Conservation (phyloP, 2,113 vertebrate genomes). For the Mystacornis crossleyi region DNA sequence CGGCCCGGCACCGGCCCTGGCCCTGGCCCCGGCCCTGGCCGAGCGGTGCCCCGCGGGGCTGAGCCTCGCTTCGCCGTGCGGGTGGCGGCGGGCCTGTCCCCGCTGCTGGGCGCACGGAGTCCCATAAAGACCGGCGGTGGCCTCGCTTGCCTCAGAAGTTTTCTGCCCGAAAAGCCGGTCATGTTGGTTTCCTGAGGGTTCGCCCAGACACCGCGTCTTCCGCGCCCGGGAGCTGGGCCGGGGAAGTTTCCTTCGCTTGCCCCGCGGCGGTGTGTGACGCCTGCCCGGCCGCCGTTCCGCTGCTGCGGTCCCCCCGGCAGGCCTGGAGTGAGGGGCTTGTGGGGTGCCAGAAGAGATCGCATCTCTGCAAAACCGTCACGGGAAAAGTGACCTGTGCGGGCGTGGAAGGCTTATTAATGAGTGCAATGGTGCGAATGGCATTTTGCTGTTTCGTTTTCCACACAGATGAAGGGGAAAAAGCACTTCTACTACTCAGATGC, state of each 20-base stretch:
- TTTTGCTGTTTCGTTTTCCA: not conserved
- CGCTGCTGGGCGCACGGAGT: not conserved
- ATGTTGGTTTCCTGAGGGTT: not conserved
- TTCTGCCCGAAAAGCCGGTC: not conserved
- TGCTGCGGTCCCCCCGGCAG: not conserved
- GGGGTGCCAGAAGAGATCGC: not conserved
- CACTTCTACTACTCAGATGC: not conserved
- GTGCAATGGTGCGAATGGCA: accelerated
- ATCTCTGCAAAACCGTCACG: not conserved
- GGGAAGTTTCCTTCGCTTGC: not conserved
- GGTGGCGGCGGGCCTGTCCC: not conserved
- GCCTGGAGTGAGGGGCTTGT: not conserved
- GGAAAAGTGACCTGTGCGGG: not conserved
- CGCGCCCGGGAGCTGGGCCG: not conserved
- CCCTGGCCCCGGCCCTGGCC: not conserved
- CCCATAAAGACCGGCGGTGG: not conserved
- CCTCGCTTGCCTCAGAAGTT: not conserved
- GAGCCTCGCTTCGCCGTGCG: not conserved
- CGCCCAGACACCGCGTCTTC: not conserved
- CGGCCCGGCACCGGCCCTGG: not conserved
- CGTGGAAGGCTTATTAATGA: not conserved
- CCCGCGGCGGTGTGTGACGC: not conserved
- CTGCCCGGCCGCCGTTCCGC: not conserved
- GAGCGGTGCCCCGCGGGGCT: not conserved
- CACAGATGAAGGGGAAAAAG: not conserved